Evolutionary conservation across 2,113 vertebrate genomes (phyloP), one percentile per base, ranked within the genome.

Genomic region (Nesospiza acunhae): DNA sequence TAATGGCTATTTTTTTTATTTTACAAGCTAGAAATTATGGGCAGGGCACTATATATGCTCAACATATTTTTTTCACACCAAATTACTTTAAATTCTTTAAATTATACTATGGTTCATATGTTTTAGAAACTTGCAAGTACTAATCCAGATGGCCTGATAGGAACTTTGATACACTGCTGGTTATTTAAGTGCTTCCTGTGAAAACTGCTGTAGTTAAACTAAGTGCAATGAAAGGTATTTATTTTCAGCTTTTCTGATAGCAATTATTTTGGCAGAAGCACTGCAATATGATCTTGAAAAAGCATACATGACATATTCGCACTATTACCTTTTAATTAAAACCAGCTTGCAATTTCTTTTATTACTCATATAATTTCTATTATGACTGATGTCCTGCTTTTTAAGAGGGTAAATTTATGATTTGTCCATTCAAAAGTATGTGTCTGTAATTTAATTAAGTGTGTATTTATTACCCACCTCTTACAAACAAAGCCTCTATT

Each of bases 281-380:
- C 21, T 87, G 18, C 15, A 85, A 56, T 66, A 82, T 49, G 37
- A 70, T 70, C 55, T 47, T 88, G 33, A 84, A 75, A 95, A 77
- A 80, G 49, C 27, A 41, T 22, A 30, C 13, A 11, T 64, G 18
- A 58, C 33, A 67, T 58, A 77, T 84, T 90, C 84, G 14, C 30
- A 86, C 35, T 89, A 47, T 89, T 86, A 41, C 7, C 4, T 86
- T 94, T 92, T 90, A 84, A 95, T 93, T 93, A 83, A 94, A 95
- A 46, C 23, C 52, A 80, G 30, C 59, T 90, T 83, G 52, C 10
- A 74, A 76, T 78, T 92, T 27, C n/a, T 77, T 90, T 83, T 84
- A 41, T 81, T 93, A 46, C 18, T 67, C 2, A 5, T 58, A 69
- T 58, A 47, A 50, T 92, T 85, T 94, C 28, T 85, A 55, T 83